Evolutionary conservation across 2,797 vertebrate species (phyloP).

Genomic region (Acrocephalus scirpaceus): DNA sequence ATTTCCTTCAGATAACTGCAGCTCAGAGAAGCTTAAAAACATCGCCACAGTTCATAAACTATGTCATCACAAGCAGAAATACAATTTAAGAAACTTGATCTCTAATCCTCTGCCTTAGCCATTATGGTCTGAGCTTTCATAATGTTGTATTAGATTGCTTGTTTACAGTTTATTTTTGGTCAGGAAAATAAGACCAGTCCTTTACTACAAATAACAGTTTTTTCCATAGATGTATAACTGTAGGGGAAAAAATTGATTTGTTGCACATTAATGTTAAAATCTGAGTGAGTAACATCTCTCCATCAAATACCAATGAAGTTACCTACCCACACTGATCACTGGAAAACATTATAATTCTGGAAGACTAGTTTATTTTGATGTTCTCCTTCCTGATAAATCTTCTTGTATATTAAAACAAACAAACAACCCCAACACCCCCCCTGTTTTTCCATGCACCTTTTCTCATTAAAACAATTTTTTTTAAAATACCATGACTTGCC

Average conservation of each 20-base stretch:
- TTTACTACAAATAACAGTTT: background rate
- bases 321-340: background rate
- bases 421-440: background rate
- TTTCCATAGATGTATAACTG: background rate
- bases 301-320: background rate
- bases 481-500: background rate
- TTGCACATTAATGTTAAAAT: background rate
- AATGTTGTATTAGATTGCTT: background rate
- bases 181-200: background rate
- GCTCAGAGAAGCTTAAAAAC: background rate
- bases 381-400: background rate
- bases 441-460: background rate
- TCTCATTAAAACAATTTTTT: background rate
- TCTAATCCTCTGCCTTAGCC: background rate
- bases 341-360: background rate
- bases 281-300: background rate
- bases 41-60: background rate
- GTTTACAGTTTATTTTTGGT: background rate
- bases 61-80: background rate
- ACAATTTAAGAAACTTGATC: background rate
- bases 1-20: background rate
- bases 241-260: background rate
- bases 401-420: background rate
- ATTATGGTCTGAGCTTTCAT: background rate
- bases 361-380: background rate